Percentiles rank a stretch among this genome's conserved stretches.
Conservation (phyloP, 1,140 invertebrate species). For the Cyrtorhinus lividipennis region DNA sequence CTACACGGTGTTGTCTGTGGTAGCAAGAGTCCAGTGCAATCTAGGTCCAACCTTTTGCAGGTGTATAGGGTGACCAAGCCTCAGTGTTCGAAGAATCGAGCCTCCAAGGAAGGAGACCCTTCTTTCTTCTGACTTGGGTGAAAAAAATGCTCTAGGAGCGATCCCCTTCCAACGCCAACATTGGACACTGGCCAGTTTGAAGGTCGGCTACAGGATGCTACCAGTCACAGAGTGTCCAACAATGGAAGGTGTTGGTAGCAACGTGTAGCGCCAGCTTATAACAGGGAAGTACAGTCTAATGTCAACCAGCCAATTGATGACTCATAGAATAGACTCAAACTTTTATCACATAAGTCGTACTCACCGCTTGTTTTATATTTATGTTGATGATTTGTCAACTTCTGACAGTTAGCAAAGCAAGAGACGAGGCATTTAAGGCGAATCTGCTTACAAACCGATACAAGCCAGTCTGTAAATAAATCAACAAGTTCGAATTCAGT, state of each 20-base stretch:
- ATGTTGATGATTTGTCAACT: conserved; percentile 6
- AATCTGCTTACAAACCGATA: conserved; percentile 7
- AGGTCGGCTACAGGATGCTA: neutral
- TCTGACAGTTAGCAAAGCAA: conserved; percentile 9
- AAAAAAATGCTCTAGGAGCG: neutral
- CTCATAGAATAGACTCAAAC: neutral
- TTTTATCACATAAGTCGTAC: neutral
- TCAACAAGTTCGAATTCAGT: no score
- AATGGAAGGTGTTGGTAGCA: neutral
- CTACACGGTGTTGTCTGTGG: no score
- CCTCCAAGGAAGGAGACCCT: no score
- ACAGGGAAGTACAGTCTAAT: neutral
- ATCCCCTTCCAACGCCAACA: no score
- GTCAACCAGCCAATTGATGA: neutral
- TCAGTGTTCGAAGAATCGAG: no score
- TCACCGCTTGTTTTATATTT: neutral
- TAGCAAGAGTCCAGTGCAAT: no score
- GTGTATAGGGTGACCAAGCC: no score
- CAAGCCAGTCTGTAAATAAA: neutral
- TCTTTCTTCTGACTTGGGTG: no score
- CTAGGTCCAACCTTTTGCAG: no score
- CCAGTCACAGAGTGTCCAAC: no score
- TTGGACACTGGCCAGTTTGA: no score
- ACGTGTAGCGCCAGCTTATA: neutral
- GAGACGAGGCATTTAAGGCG: conserved; percentile 12